Percentiles rank a stretch among this genome's conserved stretches.
Evolutionary conservation across 2,113 vertebrate genomes (phyloP).

Genomic region (Tetrax tetrax): DNA sequence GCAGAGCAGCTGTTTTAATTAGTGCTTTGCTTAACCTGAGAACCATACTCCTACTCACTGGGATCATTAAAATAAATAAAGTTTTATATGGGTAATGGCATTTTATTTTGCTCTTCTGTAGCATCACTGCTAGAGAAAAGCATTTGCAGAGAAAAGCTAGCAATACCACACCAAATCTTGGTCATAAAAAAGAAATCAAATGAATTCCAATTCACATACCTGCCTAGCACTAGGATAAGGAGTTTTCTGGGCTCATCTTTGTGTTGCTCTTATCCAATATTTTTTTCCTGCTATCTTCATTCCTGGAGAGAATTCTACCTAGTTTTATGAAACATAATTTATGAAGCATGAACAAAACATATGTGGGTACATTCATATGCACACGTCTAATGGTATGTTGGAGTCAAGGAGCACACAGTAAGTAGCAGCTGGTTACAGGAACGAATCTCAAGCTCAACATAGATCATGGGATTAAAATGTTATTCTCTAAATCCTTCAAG

Average conservation of each 20-base stretch:
- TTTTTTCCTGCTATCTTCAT: neutral
- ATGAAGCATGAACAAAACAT: neutral
- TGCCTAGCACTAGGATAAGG: neutral
- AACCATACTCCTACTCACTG: neutral
- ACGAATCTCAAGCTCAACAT: neutral
- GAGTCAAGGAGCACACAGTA: neutral
- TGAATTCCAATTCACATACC: neutral
- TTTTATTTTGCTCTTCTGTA: neutral
- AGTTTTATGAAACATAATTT: neutral
- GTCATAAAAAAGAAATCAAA: neutral
- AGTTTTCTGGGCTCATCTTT: neutral
- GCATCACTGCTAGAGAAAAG: neutral
- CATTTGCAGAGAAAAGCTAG: neutral
- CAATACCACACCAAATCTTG: neutral
- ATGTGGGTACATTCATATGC: neutral
- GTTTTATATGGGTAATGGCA: neutral
- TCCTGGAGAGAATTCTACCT: neutral
- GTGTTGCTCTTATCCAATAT: neutral
- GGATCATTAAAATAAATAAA: neutral
- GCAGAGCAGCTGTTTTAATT: conserved; percentile 45
- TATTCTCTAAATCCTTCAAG: neutral
- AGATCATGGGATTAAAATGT: neutral
- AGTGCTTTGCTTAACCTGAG: conserved; percentile 9
- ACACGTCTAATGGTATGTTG: neutral
- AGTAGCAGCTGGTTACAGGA: neutral